These are phyloP conservation scores for Parotocinclus haroldoi DNA, from an alignment of 2,797 vertebrate genomes.

Conservation along the genomic window DNA sequence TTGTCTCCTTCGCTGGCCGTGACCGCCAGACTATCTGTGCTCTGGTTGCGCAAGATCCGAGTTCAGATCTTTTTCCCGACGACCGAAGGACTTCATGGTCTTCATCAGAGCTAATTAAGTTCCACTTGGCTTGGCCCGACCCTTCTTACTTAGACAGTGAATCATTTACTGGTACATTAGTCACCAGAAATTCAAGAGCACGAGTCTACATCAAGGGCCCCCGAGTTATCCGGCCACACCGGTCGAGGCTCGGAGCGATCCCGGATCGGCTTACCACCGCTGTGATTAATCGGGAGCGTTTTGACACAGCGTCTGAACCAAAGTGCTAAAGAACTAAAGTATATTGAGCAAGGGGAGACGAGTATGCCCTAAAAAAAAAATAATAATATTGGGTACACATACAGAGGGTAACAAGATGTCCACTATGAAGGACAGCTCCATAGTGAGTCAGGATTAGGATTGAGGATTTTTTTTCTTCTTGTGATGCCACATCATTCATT, in stretches of 20 bases:
- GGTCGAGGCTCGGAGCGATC: constrained; percentile 25
- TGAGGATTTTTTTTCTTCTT: too few species aligned
- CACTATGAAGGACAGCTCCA: too few species aligned
- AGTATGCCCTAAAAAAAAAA: background rate
- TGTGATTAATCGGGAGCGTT: constrained; percentile 31
- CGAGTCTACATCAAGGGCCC: constrained; percentile 31
- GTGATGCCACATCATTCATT: too few species aligned
- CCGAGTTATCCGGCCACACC: constrained; percentile 25
- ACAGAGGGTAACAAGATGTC: too few species aligned
- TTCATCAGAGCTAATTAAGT: constrained; percentile 49
- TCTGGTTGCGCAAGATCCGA: constrained; percentile 24
- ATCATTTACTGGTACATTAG: constrained; percentile 52
- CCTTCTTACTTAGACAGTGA: constrained; percentile 30
- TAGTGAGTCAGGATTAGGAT: too few species aligned
- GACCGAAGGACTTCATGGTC: constrained; percentile 7
- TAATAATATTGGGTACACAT: too few species aligned
- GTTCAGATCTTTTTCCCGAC: constrained; percentile 13
- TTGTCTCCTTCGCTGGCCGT: constrained; percentile 53
- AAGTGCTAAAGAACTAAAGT: too few species aligned
- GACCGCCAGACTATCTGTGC: constrained; percentile 33
- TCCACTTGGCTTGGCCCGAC: constrained; percentile 45
- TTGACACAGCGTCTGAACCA: constrained; percentile 2
- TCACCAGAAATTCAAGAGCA: constrained; percentile 47
- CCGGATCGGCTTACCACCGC: constrained; percentile 31
- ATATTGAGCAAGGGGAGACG: background rate